Conservation (phyloP, 2,797 vertebrate genomes). For the Mormyrops boulengeri region DNA sequence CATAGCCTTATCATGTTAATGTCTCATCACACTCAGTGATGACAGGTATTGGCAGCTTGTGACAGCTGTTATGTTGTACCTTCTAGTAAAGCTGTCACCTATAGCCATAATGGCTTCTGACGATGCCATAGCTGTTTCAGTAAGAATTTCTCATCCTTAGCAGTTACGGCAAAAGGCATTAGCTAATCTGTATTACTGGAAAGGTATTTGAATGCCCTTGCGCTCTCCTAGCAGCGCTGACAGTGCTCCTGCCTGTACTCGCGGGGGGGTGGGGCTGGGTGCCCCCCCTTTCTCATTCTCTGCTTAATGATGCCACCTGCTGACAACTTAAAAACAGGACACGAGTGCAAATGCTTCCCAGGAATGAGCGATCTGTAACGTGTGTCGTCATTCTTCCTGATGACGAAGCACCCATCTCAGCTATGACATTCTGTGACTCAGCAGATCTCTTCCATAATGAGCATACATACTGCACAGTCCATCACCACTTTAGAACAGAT, state of each 20-base stretch:
- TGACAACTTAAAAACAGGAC: constrained; percentile 46
- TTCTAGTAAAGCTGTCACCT: not conserved
- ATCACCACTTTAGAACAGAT: not conserved
- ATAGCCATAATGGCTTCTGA: not conserved
- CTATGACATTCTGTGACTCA: not conserved
- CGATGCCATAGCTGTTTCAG: not conserved
- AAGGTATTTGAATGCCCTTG: not conserved
- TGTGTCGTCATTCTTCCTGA: not conserved
- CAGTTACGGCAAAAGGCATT: not conserved
- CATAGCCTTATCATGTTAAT: not conserved
- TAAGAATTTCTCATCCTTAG: not conserved
- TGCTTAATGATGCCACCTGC: constrained; percentile 38
- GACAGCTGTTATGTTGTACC: not conserved
- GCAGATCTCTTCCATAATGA: not conserved
- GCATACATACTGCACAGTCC: not conserved
- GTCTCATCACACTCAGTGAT: not conserved
- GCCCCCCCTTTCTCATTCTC: constrained; percentile 47
- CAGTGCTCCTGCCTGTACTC: not conserved
- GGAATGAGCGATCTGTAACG: not conserved
- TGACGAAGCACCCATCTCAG: not conserved
- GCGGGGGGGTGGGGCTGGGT: not conserved
- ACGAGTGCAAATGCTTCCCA: not conserved
- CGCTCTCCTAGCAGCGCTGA: not conserved
- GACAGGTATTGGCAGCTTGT: not conserved
- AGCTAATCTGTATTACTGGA: not conserved